Evolutionary conservation across 2,797 vertebrate genomes (phyloP), one percentile per base, ranked within the genome.

Genomic region (Gymnopithys bicolor): DNA sequence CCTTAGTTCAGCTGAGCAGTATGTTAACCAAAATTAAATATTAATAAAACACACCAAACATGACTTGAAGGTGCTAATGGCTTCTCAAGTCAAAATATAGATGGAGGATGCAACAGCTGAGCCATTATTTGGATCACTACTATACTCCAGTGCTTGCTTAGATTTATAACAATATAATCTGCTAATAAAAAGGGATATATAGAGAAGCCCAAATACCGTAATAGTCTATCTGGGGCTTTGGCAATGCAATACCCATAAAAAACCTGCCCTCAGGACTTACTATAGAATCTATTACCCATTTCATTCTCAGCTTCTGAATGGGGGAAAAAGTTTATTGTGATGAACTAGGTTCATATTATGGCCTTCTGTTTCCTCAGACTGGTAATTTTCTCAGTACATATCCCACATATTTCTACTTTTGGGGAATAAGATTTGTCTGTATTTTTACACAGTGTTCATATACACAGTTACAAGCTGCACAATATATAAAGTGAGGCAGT

Each of bases 141-240:
- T 78, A 74, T 18, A 64, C 52, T 87, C 78, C 89, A 91, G 64
- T 7, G 6, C 51, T 92, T 63, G 33, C 91, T 92, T 88, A 79
- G 93, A 95, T 96, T 96, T 95, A 95, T 84, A 76, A 93, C 83
- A 95, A 94, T 76, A 89, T 48, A 87, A 97, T 95, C 76, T 96
- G 73, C 78, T 92, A 96, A 93, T 91, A 84, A 80, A 89, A 91
- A 39, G 81, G 62, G 46, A 90, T 94, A 95, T 95, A 96, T 87
- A 87, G 87, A 95, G 80, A 95, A 92, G 92, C n/a, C 67, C 93
- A 96, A 94, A 91, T 73, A 87, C 75, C n/a, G 2, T 69, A 82
- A 93, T 75, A 93, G 91, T 78, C 93, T 95, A 56, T 85, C n/a
- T 87, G 75, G 80, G 75, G 84, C 56, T 58, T 71, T 96, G 93